phyloP scores from a whole-genome alignment of 2,888 invertebrate species.

The Aromia moschata region DNA sequence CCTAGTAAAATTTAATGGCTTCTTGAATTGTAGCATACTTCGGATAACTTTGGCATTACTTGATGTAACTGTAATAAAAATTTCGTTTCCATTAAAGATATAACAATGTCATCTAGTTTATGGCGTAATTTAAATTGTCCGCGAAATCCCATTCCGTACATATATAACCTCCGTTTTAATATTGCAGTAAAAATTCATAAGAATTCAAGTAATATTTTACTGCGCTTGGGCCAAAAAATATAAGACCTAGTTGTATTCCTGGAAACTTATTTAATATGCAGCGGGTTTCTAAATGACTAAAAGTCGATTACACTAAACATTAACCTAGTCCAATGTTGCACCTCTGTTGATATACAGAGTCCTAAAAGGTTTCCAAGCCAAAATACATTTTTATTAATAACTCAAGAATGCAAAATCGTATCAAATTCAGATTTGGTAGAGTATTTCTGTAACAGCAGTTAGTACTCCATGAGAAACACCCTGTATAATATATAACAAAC shows the following conservation, averaged over 20 bases:
- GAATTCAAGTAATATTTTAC: constrained; percentile 26
- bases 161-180: constrained; percentile 15
- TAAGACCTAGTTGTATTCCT: constrained; percentile 14
- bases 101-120: constrained; percentile 6
- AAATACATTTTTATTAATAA: too few species aligned
- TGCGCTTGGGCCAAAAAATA: constrained; percentile 31
- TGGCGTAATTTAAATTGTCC: background rate
- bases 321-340: too few species aligned
- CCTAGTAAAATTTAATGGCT: constrained; percentile 1
- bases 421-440: too few species aligned
- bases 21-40: background rate
- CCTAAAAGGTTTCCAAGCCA: too few species aligned
- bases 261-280: too few species aligned
- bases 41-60: background rate
- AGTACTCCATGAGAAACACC: too few species aligned
- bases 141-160: constrained; percentile 7
- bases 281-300: too few species aligned
- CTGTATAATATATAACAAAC: too few species aligned
- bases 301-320: too few species aligned
- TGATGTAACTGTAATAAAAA: constrained; percentile 4
- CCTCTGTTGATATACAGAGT: too few species aligned
- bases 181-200: constrained; percentile 31
- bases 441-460: too few species aligned
- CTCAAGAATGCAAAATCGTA: too few species aligned
- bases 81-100: constrained; percentile 8